Percentiles rank a stretch among this genome's conserved stretches.
Evolutionary conservation across 2,113 vertebrate genomes (phyloP).

Genomic region (Ciconia stormi): DNA sequence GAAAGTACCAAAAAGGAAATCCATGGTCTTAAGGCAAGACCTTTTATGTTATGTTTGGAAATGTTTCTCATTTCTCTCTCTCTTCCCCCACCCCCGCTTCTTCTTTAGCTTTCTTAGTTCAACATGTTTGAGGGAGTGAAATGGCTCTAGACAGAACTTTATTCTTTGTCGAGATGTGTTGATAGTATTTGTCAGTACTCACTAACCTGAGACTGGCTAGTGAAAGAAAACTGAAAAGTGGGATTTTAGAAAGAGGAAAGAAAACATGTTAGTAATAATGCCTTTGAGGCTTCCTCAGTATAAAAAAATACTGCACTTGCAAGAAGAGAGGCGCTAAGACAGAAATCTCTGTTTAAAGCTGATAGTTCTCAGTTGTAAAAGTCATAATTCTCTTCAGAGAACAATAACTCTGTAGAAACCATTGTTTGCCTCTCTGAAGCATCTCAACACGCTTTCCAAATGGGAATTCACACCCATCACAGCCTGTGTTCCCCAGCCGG

Average conservation of each 20-base stretch:
- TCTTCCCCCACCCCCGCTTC: slow-evolving; percentile 17
- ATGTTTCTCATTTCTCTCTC: slow-evolving; percentile 54
- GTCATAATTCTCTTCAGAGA: slow-evolving; percentile 33
- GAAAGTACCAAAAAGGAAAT: slow-evolving; percentile 83
- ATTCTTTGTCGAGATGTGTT: slow-evolving; percentile 50
- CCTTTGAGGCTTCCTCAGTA: slow-evolving; percentile 35
- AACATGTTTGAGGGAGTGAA: slow-evolving; percentile 58
- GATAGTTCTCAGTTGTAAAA: not conserved
- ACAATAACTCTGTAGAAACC: not conserved
- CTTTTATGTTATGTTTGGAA: slow-evolving; percentile 80
- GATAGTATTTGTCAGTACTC: slow-evolving; percentile 67
- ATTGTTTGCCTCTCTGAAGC: slow-evolving; percentile 8
- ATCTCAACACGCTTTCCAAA: slow-evolving; percentile 8
- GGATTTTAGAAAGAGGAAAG: slow-evolving; percentile 37
- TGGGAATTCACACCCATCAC: not conserved
- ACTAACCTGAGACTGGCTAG: slow-evolving; percentile 48
- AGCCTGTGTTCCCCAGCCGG: slow-evolving; percentile 4
- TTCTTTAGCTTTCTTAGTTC: slow-evolving; percentile 30
- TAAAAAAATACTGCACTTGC: not conserved
- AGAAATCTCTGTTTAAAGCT: slow-evolving; percentile 24
- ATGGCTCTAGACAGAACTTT: slow-evolving; percentile 56
- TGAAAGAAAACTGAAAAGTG: slow-evolving; percentile 39
- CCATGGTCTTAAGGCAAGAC: slow-evolving; percentile 79
- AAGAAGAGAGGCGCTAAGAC: slow-evolving; percentile 13
- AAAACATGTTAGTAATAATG: slow-evolving; percentile 39